Conservation (phyloP, 2,113 vertebrate species). For the Otolemur garnettii region DNA sequence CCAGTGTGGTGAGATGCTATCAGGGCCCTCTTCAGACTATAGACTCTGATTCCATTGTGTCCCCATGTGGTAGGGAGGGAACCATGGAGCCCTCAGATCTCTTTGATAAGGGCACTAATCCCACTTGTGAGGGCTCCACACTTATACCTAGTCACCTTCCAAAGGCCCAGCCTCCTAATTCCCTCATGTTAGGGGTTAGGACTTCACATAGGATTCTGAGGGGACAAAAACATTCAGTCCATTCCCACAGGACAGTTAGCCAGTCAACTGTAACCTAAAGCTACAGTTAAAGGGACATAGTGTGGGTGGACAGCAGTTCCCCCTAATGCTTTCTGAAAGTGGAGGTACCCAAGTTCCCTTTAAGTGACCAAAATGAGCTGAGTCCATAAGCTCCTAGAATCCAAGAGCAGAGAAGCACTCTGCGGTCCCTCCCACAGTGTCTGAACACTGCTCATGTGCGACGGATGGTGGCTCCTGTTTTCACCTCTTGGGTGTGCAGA, state of each 20-base stretch:
- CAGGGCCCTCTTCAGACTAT: not conserved
- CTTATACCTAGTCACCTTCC: not conserved
- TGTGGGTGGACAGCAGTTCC: accelerated
- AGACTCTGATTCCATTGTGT: no score
- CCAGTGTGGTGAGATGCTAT: not conserved
- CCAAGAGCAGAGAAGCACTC: not conserved
- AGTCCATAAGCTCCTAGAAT: not conserved
- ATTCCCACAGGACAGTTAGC: not conserved
- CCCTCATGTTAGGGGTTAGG: not conserved
- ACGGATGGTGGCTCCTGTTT: not conserved
- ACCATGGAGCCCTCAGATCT: no score
- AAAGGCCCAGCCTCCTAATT: not conserved
- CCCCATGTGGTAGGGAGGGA: not conserved
- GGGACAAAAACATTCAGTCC: not conserved
- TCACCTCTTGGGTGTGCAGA: no score
- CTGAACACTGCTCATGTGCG: not conserved
- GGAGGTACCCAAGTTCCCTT: not conserved
- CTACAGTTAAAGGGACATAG: not conserved
- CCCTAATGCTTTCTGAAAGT: not conserved
- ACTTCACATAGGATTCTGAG: not conserved
- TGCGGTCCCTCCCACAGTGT: accelerated
- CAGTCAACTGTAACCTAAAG: no score
- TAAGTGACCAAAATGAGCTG: not conserved
- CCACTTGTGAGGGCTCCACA: no score
- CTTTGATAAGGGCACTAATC: not conserved